phyloP scores from a whole-genome alignment of 2,113 vertebrate genomes.

The Cettia cetti region DNA sequence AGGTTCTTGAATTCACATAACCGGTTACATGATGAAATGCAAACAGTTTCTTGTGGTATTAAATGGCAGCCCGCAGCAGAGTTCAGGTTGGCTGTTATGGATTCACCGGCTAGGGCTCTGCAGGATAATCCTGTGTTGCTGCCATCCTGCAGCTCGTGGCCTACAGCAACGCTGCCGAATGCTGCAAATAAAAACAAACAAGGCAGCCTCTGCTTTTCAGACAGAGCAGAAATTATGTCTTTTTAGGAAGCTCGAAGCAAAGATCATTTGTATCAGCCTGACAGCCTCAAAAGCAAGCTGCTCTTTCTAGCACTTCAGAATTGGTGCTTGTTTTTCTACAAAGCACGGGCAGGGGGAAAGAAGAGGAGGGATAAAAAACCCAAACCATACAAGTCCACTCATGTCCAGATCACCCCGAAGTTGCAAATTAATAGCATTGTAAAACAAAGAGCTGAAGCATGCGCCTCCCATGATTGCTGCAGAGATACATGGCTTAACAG shows the following conservation, averaged over 20 bases:
- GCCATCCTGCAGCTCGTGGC: conserved; percentile 57
- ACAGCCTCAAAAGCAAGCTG: conserved; percentile 38
- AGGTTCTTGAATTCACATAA: conserved; percentile 46
- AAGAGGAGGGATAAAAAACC: not conserved
- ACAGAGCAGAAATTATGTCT: conserved; percentile 32
- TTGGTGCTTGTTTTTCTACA: conserved; percentile 47
- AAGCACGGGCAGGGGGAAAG: not conserved
- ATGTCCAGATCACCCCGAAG: not conserved
- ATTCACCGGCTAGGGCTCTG: conserved; percentile 45
- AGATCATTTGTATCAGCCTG: not conserved
- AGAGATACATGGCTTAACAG: not conserved
- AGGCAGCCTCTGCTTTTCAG: conserved; percentile 10
- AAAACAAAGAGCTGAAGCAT: conserved; percentile 23
- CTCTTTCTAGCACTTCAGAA: not conserved
- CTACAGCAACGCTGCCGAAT: conserved; percentile 63
- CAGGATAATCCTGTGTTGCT: conserved; percentile 66
- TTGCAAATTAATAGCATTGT: conserved; percentile 2
- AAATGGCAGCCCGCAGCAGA: conserved; percentile 58
- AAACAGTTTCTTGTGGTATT: conserved; percentile 61
- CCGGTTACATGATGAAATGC: conserved; percentile 57
- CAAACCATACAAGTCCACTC: not conserved
- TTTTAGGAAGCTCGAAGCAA: conserved; percentile 54
- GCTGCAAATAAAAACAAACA: conserved; percentile 69
- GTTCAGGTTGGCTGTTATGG: conserved; percentile 56
- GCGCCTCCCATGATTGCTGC: not conserved